Conservation (phyloP, 2,888 invertebrate species). For the Ecliptopera silaceata region DNA sequence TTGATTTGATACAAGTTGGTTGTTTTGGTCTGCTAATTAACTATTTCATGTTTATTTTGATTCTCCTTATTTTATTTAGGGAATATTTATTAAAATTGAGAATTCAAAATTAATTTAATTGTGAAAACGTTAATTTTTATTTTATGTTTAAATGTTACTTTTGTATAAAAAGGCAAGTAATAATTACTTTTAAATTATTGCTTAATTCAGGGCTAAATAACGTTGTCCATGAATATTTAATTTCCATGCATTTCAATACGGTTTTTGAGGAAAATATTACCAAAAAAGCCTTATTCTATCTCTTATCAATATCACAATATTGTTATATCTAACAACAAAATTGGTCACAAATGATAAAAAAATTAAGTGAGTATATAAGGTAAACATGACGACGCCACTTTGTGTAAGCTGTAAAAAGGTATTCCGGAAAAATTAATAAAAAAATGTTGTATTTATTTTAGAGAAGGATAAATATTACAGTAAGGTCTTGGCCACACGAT, state of each 20-base stretch:
- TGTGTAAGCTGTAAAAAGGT: slow-evolving; percentile 29
- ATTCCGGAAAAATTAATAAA: slow-evolving; percentile 23
- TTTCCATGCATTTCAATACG: too few relatives aligned
- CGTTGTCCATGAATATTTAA: too few relatives aligned
- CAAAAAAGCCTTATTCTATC: neutral
- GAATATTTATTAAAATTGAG: too few relatives aligned
- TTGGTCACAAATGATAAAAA: slow-evolving; percentile 24
- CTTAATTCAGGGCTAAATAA: too few relatives aligned
- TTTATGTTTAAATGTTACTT: too few relatives aligned
- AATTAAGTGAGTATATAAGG: slow-evolving; percentile 22
- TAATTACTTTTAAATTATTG: too few relatives aligned
- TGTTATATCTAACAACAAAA: neutral
- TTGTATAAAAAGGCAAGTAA: too few relatives aligned
- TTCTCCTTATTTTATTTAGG: too few relatives aligned
- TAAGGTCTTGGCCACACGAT: neutral
- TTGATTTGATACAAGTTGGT: slow-evolving; percentile 18
- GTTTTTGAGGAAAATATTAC: neutral
- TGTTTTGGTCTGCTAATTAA: too few relatives aligned
- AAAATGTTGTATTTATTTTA: slow-evolving; percentile 33
- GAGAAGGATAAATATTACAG: slow-evolving; percentile 15
- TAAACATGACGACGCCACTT: slow-evolving; percentile 33
- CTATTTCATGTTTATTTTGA: too few relatives aligned
- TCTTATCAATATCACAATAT: neutral
- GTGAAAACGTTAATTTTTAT: too few relatives aligned
- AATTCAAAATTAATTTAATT: too few relatives aligned